A percentile compares a stretch with the other conserved stretches of the same genome.
phyloP scores from a whole-genome alignment of 2,113 vertebrate species.

The Nannospalax galili region DNA sequence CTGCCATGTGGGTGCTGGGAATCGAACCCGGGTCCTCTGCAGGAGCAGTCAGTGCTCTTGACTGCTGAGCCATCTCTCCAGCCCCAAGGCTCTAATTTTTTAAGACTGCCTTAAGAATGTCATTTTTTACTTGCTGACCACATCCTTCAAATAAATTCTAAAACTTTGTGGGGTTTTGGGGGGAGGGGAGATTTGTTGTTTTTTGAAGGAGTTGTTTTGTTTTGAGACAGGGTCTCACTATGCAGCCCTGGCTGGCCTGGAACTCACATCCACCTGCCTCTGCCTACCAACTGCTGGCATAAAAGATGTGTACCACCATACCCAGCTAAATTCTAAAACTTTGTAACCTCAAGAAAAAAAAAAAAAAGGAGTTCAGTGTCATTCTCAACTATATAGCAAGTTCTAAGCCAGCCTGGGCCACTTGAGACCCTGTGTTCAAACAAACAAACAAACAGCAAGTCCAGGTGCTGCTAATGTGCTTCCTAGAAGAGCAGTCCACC shows the following conservation, averaged over 20 bases:
- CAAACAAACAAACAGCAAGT: not conserved
- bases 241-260: too few species aligned
- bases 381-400: not conserved
- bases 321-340: not conserved
- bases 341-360: not conserved
- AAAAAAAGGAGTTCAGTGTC: not conserved
- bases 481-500: conserved; percentile 5
- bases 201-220: too few species aligned
- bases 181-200: too few species aligned
- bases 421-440: not conserved
- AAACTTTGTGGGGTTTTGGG: not conserved
- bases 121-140: not conserved
- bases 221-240: too few species aligned
- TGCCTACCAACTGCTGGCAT: too few species aligned
- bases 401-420: not conserved
- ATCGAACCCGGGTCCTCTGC: too few species aligned
- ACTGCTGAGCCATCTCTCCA: too few species aligned
- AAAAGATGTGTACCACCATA: too few species aligned
- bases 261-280: too few species aligned
- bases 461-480: not conserved
- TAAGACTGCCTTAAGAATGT: not conserved
- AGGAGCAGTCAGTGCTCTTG: too few species aligned
- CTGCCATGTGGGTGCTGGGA: too few species aligned
- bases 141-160: not conserved
- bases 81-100: too few species aligned